phyloP scores from a whole-genome alignment of 2,113 vertebrate genomes.

The Semnornis frantzii region DNA sequence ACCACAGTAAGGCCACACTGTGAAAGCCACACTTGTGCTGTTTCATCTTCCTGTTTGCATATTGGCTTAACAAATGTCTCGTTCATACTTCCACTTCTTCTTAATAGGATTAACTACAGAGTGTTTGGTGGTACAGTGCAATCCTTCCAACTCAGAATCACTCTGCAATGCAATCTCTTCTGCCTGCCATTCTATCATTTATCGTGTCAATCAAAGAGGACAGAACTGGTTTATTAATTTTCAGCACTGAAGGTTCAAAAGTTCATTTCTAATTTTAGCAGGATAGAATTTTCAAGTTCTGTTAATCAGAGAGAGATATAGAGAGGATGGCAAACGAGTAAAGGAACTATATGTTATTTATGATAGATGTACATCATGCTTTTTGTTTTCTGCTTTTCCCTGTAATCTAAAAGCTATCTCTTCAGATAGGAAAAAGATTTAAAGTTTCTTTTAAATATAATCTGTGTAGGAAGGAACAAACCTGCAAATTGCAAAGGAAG shows the following conservation, averaged over 20 bases:
- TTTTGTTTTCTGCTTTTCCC: background rate
- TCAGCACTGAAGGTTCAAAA: background rate
- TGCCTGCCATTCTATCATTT: background rate
- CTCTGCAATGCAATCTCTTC: background rate
- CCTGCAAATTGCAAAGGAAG: background rate
- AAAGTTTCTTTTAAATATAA: constrained; percentile 11
- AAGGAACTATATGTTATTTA: background rate
- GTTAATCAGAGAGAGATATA: background rate
- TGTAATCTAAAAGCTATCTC: background rate
- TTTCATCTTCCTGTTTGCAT: background rate
- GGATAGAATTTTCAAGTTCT: background rate
- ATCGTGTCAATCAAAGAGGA: background rate
- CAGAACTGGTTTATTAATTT: constrained; percentile 8
- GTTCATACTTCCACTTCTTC: background rate
- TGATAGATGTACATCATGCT: background rate
- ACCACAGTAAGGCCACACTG: background rate
- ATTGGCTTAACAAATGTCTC: background rate
- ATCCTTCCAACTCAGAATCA: background rate
- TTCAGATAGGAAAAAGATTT: background rate
- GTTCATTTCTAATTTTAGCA: background rate
- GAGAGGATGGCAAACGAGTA: background rate
- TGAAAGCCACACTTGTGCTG: background rate
- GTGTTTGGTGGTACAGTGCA: background rate
- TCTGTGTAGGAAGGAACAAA: background rate
- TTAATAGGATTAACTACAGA: background rate